Evolutionary conservation across 2,888 invertebrate genomes (phyloP), one percentile per base, ranked within the genome.

Genomic region (Hirudinaria manillensis): DNA sequence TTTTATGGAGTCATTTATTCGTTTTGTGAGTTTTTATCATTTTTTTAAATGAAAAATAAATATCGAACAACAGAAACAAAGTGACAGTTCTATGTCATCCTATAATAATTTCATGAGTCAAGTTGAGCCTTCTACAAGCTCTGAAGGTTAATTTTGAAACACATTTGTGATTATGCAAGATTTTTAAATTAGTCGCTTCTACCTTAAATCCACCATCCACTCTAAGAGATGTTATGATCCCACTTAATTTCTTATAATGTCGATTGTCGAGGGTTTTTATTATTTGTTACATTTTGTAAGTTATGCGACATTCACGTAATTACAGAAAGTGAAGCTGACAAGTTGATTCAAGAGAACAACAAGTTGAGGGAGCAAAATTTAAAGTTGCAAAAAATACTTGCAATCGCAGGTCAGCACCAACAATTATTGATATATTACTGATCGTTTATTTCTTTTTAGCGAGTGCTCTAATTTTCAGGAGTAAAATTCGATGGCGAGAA

Each of bases 341-440:
- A 73, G 36, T 36, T 73, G 21, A 27, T 73, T 19, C 61, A 73
- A 34, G 73, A 73, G 36, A 73, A 73, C 65, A 73, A 73, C 73
- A 73, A 73, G 32, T 36, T 73, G 65, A 73, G 73, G 34, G 73
- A 73, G 45, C 73, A 73, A 36, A 73, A 73, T 36, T 24, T 73
- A 34, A 73, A 73, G n/a, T 29, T 73, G 45, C 73, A 73, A 65
- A 73, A 73, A 24, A 73, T 73, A 16, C 29, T 73, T 36, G 73
- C 73, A 4, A 56, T 36, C 21, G 73, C 73, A 73, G 73, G 73
- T 65, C 7, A 10, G 51, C 21, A 32, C 13, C 19, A 61, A 16
- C 16, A 45, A 45, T 10, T 16, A 1, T 16, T 16, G 16, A 45
- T 16, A 45, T 16, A 45, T 1, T 4, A n/a, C 7, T 61, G 61